Evolutionary conservation across 2,888 invertebrate species (phyloP), one percentile per base, ranked within the genome.

Genomic region (Hypolimnas misippus): DNA sequence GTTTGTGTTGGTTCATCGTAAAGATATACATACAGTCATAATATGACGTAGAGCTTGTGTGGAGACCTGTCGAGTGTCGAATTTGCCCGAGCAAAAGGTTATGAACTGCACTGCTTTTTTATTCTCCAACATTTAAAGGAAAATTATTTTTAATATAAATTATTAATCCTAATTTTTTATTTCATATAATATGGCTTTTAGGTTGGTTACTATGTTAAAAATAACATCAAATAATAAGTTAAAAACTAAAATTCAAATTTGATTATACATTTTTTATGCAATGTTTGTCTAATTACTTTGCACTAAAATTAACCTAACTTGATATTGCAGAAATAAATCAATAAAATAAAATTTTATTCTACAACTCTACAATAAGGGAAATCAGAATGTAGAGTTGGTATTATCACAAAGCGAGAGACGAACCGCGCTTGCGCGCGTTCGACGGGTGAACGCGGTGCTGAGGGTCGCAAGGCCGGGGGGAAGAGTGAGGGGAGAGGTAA

Each of bases 381-480:
- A 67, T 50, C 42, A 25, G 53, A 64, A 62, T 65, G 60, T 58
- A 63, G 61, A 70, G 65, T 73, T 86, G 87, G 87, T 84, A 89
- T 88, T 79, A 86, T 78, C 74, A 75, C 72, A 81, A 79, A 82
- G 79, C 77, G 79, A 85, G 82, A 84, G 85, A 87, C 82, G 76
- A 77, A 84, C 76, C 82, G 87, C 92, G 89, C 88, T 76, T 89
- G 90, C 90, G 91, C 88, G 84, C 79, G 77, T 74, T 77, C 75
- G 72, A 75, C 79, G 83, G 84, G 80, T 73, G 76, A 70, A 75
- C 72, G 84, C 76, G 86, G 84, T 68, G 87, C 69, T 83, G 86
- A 79, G 86, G 84, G 84, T 81, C 82, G 87, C 91, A 90, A 89
- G 90, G 89, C 86, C 87, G 86, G 84, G 79, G 84, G 73, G 87